Evolutionary conservation across 1,140 invertebrate species (phyloP).

Genomic region (Yoshiicerus persimilis): DNA sequence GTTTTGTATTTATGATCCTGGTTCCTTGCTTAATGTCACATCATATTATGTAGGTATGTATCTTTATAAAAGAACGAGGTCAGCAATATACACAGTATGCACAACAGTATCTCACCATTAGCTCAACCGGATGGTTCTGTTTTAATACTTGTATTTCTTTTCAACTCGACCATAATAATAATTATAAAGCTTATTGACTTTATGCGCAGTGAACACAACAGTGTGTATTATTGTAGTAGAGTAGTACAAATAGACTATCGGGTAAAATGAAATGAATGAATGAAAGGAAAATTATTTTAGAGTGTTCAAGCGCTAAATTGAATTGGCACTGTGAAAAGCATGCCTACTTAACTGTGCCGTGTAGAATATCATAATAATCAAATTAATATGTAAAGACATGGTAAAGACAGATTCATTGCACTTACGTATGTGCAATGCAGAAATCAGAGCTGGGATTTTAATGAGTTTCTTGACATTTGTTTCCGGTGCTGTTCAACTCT

Average conservation of each 20-base stretch:
- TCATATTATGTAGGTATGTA: neutral
- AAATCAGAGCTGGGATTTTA: neutral
- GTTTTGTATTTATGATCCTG: neutral
- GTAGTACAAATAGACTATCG: neutral
- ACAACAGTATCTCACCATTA: no score
- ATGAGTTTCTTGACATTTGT: neutral
- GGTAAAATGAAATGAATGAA: neutral
- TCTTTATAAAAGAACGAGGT: neutral
- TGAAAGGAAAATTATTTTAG: neutral
- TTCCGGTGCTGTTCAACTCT: neutral
- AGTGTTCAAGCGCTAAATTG: neutral
- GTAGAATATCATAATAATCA: no score
- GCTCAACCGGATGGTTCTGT: no score
- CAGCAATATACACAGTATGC: neutral
- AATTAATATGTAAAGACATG: no score
- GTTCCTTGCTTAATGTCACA: neutral
- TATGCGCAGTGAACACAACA: neutral
- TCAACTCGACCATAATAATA: neutral
- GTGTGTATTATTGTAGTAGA: neutral
- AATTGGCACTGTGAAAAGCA: neutral
- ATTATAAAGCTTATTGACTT: neutral
- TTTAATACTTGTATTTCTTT: no score
- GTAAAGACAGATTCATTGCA: no score
- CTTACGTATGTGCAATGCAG: neutral
- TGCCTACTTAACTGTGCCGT: no score